Evolutionary conservation across 30 jellyfish, hydroid and myxozoan genomes (phyloP).

Genomic region (Hydra vulgaris): DNA sequence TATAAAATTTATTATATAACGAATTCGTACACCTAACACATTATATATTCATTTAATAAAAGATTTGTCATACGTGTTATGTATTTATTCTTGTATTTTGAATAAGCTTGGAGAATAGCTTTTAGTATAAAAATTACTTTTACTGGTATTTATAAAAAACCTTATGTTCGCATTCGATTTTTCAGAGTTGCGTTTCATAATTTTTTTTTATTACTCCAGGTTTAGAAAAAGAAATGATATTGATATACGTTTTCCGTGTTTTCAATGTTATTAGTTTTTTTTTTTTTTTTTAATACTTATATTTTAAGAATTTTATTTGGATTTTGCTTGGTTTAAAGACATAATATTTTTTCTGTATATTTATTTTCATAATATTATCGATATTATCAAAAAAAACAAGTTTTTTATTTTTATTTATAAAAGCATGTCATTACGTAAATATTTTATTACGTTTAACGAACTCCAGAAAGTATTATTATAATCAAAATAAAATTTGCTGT

Average conservation of each 20-base stretch:
- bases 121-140: not conserved
- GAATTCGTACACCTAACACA: no score
- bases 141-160: not conserved
- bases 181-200: not conserved
- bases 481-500: no score
- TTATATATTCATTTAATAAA: no score
- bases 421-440: no score
- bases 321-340: not conserved
- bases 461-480: no score
- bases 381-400: not conserved
- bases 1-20: no score
- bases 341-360: not conserved
- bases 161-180: not conserved
- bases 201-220: no score
- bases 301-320: not conserved
- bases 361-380: not conserved
- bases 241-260: not conserved
- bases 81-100: not conserved
- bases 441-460: no score
- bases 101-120: not conserved
- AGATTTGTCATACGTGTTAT: not conserved
- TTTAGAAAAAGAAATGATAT: no score
- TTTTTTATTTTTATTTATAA: no score
- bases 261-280: not conserved
- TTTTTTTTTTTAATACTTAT: no score